These are phyloP conservation scores for Ophonus ardosiacus DNA, from an alignment of 2,888 invertebrate species.

Conservation along the genomic window DNA sequence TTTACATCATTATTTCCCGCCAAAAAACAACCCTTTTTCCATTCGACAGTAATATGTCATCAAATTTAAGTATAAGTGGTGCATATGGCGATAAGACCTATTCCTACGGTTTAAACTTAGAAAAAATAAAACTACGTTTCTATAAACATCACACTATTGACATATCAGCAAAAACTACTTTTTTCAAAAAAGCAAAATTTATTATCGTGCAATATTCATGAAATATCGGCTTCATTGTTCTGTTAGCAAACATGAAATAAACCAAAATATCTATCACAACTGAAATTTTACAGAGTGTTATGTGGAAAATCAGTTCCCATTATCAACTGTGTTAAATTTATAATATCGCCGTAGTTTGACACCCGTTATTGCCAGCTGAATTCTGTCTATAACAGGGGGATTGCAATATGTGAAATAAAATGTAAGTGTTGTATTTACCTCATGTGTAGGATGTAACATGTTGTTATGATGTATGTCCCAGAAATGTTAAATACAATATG, in stretches of 20 bases:
- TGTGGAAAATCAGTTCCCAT: background rate
- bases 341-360: slow-evolving; percentile 13
- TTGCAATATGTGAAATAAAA: background rate
- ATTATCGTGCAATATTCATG: background rate
- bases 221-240: background rate
- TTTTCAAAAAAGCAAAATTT: background rate
- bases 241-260: slow-evolving; percentile 15
- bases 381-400: background rate
- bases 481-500: too few relatives aligned
- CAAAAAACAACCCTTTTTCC: too few relatives aligned
- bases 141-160: background rate
- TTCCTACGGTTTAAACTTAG: background rate
- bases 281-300: background rate
- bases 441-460: slow-evolving; percentile 10
- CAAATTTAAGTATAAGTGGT: too few relatives aligned
- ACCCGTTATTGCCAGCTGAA: background rate
- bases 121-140: background rate
- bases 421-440: slow-evolving; percentile 3
- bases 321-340: slow-evolving; percentile 12
- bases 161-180: background rate
- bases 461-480: too few relatives aligned
- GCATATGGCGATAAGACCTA: background rate
- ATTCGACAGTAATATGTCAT: too few relatives aligned
- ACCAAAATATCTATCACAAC: slow-evolving; percentile 19
- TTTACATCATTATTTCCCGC: too few relatives aligned